A percentile compares a stretch with the other conserved stretches of the same genome.
These are phyloP conservation scores for Hemistola chrysoprasaria DNA, from an alignment of 2,888 invertebrate species.

Conservation along the genomic window DNA sequence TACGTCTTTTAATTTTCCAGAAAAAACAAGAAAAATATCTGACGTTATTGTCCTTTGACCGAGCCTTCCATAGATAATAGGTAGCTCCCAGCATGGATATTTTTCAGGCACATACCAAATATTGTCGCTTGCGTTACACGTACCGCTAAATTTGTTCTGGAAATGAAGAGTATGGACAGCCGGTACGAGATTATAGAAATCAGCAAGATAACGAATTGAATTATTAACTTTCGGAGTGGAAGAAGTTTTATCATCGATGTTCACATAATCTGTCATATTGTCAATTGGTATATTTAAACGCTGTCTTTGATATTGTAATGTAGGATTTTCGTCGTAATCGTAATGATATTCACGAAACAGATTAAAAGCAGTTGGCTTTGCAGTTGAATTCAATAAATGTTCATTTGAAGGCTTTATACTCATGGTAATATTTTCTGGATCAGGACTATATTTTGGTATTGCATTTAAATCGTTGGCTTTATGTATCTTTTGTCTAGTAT, in stretches of 20 bases:
- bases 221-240: slow-evolving; percentile 25
- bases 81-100: slow-evolving; percentile 66
- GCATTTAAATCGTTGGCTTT: no score
- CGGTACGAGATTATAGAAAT: slow-evolving; percentile 59
- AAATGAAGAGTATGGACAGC: slow-evolving; percentile 36
- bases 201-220: slow-evolving; percentile 30
- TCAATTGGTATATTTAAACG: background rate
- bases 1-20: slow-evolving; percentile 50
- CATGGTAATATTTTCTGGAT: background rate
- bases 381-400: slow-evolving; percentile 1
- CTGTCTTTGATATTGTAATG: slow-evolving; percentile 1
- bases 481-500: background rate
- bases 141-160: slow-evolving; percentile 12
- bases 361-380: slow-evolving; percentile 16
- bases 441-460: slow-evolving; percentile 1
- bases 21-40: slow-evolving; percentile 51
- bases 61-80: slow-evolving; percentile 57
- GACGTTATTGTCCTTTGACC: slow-evolving; percentile 29
- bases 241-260: slow-evolving; percentile 8
- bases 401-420: background rate
- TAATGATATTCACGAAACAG: slow-evolving; percentile 44
- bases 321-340: slow-evolving; percentile 29
- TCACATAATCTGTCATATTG: background rate
- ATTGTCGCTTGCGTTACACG: slow-evolving; percentile 15
- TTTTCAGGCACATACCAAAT: slow-evolving; percentile 65